These are phyloP conservation scores for Callyntrura sp. DNA, from an alignment of 2,888 invertebrate species.

Conservation along the genomic window DNA sequence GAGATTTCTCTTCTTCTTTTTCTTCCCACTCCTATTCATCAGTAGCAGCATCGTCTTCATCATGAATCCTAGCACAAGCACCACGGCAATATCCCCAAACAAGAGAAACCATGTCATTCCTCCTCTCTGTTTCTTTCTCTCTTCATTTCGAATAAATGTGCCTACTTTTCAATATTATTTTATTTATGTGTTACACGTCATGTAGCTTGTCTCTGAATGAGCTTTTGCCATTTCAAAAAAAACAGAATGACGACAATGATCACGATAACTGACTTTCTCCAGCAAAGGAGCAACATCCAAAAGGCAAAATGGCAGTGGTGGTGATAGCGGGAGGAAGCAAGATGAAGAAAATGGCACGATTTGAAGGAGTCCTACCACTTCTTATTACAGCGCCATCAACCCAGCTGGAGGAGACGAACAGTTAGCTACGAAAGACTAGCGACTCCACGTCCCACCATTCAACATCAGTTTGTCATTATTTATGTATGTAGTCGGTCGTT, in stretches of 20 bases:
- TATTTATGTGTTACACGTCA: conserved; percentile 29
- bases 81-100: background rate
- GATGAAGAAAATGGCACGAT: conserved; percentile 42
- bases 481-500: conserved; percentile 12
- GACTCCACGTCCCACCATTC: background rate
- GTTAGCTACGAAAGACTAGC: background rate
- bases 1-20: conserved; percentile 17
- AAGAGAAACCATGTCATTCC: conserved; percentile 4
- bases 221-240: conserved; percentile 1
- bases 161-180: background rate
- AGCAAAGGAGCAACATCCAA: background rate
- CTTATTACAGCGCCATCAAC: conserved; percentile 12
- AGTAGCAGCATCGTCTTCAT: background rate
- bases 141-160: conserved; percentile 18
- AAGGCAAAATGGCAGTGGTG: background rate
- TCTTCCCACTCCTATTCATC: conserved; percentile 44
- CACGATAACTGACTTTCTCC: background rate
- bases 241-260: conserved; percentile 30
- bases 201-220: background rate
- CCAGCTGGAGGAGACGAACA: conserved; percentile 16
- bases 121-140: background rate
- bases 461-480: conserved; percentile 32
- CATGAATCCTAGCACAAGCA: background rate
- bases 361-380: background rate
- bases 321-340: background rate